A percentile compares a stretch with the other conserved stretches of the same genome.
Conservation (phyloP, 2,797 vertebrate genomes). For the Microctenopoma steveboyesi region DNA sequence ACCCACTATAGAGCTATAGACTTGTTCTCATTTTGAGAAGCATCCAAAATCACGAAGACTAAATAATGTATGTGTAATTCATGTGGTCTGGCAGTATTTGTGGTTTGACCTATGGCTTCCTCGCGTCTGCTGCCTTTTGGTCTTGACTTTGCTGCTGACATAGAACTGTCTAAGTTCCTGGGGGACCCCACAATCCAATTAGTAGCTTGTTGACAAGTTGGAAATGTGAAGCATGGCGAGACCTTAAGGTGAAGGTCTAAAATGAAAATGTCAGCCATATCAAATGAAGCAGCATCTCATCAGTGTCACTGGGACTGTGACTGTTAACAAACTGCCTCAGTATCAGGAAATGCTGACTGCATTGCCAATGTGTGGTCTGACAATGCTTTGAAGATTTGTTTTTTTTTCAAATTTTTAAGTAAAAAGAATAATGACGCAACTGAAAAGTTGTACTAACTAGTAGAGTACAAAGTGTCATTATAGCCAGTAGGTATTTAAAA, state of each 20-base stretch:
- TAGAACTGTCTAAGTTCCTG: conserved; percentile 36
- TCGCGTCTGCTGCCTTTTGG: conserved; percentile 22
- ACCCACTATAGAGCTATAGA: conserved; percentile 31
- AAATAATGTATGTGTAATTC: conserved; percentile 53
- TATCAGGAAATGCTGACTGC: conserved; percentile 13
- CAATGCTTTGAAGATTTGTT: background rate
- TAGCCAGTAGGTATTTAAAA: conserved; percentile 28
- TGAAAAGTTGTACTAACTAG: background rate
- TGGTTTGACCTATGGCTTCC: conserved; percentile 35
- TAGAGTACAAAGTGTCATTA: conserved; percentile 20
- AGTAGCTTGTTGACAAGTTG: conserved; percentile 59
- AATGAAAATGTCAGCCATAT: conserved; percentile 42
- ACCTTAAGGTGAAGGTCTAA: conserved; percentile 29
- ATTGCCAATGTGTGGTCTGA: conserved; percentile 9
- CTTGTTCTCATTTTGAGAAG: conserved; percentile 25
- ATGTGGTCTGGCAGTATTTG: conserved; percentile 31
- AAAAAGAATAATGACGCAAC: conserved; percentile 2
- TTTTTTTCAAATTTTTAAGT: background rate
- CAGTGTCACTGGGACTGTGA: background rate
- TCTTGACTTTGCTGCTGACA: conserved; percentile 59
- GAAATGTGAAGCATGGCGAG: conserved; percentile 35
- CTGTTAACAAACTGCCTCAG: background rate
- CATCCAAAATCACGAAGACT: conserved; percentile 29
- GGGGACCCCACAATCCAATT: conserved; percentile 61
- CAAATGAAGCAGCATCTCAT: conserved; percentile 21